Base-by-base conservation (phyloP, 1,140 invertebrate species). In the Drosophila yakuba region DNA sequence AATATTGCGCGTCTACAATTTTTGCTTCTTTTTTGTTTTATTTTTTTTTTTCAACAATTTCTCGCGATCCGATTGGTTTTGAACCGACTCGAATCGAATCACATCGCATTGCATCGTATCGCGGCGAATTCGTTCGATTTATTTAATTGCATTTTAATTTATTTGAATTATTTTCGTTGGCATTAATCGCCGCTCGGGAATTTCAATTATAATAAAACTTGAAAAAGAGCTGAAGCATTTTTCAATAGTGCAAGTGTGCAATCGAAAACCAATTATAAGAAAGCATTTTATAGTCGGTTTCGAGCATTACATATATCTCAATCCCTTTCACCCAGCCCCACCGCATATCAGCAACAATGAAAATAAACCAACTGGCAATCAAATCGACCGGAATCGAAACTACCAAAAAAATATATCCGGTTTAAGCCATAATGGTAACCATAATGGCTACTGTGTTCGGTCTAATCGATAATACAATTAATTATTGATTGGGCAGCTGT, bases 91-190 rank as follows among this genome's bases (percentile, higher is more conserved):
- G 56, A 8, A 32, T 32, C 32, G 32, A 32, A 32, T 10, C 32
- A 7, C 32, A 32, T 3, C 54, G 52, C 56, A 52, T 66, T 39
- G 72, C 32, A 32, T 3, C 54, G 52, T 64, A 52, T 66, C 45
- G 72, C 61, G 14, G 73, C 72, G 47, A 57, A 60, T 55, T 80
- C 81, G 68, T 90, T 90, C 88, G 88, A 90, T 86, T 90, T 90
- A 90, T 88, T 88, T 91, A 91, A 90, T 90, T 90, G 84, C 84
- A 89, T 89, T 89, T 89, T 89, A 89, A 89, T 89, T 89, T 89
- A 89, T 89, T 84, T 89, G 85, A 89, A 89, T 89, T 89, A 89
- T 85, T 85, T 85, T 78, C 79, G 78, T 85, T 85, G 81, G 76
- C 81, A 84, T 84, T 84, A 84, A 84, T 84, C 81, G 81, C 64